Evolutionary conservation across 2,797 vertebrate species (phyloP), one percentile per base, ranked within the genome.

Genomic region (Odontamblyopus rebecca): DNA sequence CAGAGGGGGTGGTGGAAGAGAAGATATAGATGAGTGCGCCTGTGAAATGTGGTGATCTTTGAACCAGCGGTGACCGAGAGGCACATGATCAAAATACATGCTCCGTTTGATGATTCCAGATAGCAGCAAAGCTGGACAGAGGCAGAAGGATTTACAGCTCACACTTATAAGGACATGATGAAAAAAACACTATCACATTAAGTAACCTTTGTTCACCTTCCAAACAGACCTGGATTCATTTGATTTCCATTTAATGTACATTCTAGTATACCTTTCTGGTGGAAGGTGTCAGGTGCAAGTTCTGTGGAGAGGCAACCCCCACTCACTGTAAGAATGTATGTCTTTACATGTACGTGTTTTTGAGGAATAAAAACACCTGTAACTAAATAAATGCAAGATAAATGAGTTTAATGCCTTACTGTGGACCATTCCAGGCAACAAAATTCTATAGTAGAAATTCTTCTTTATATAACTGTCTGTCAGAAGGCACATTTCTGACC

Each of bases 21-120:
- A 76, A 84, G 86, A 86, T 79, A 86, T 79, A 84, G 87, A 88
- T 84, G 83, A 85, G 78, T 77, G 74, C 80, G 78, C 78, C 82
- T 84, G 69, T 71, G 74, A 82, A 80, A 88, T 71, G 72, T 69
- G 66, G 78, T 74, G 82, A 86, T 85, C 82, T 89, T 77, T 83
- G 81, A 82, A 84, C 87, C 76, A 83, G 77, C 71, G 27, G 8
- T 27, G 81, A 79, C 81, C 63, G 75, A 26, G 12, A 86, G 76
- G 62, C 76, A 69, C 77, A 76, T 77, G 79, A 89, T 87, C 76
- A 88, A 88, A 89, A 89, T 80, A 61, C 77, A 85, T 82, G 73
- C 68, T 71, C 76, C 83, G 78, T 82, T 80, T 74, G 82, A 86
- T 87, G 70, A 82, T 67, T 82, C 75, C 80, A 80, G 82, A 86